Conservation (phyloP, 2,797 vertebrate genomes). For the Rachycentron canadum region DNA sequence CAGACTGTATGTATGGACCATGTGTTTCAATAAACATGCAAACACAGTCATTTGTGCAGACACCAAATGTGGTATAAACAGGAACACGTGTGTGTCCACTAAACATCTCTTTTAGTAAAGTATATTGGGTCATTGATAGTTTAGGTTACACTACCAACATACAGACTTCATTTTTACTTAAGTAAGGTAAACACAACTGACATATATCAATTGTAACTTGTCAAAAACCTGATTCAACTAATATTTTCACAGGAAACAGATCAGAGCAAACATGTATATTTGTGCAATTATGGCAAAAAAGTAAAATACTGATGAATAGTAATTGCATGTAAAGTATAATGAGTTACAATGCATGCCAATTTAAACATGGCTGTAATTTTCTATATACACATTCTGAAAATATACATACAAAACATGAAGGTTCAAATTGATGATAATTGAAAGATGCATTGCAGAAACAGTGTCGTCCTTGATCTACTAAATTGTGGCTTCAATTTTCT, state of each 20-base stretch:
- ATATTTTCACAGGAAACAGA: not conserved
- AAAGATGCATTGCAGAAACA: constrained; percentile 35
- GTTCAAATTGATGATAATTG: constrained; percentile 26
- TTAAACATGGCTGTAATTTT: not conserved
- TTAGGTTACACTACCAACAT: constrained; percentile 1
- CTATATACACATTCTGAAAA: constrained; percentile 12
- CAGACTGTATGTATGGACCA: not conserved
- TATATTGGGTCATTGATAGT: not conserved
- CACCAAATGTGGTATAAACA: constrained; percentile 21
- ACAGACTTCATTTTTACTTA: not conserved
- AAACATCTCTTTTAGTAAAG: not conserved
- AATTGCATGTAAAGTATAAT: not conserved
- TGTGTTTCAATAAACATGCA: not conserved
- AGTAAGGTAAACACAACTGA: not conserved
- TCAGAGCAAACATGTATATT: not conserved
- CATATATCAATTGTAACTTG: not conserved
- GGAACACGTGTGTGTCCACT: constrained; percentile 13
- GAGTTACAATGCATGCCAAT: not conserved
- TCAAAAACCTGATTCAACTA: not conserved
- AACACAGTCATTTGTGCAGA: not conserved
- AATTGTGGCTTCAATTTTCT: constrained; percentile 38
- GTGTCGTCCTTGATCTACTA: constrained; percentile 19
- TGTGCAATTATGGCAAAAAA: not conserved
- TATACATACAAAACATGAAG: not conserved
- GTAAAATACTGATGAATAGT: not conserved